Conservation (phyloP, 2,888 invertebrate genomes). For the Drosophila macrospina region DNA sequence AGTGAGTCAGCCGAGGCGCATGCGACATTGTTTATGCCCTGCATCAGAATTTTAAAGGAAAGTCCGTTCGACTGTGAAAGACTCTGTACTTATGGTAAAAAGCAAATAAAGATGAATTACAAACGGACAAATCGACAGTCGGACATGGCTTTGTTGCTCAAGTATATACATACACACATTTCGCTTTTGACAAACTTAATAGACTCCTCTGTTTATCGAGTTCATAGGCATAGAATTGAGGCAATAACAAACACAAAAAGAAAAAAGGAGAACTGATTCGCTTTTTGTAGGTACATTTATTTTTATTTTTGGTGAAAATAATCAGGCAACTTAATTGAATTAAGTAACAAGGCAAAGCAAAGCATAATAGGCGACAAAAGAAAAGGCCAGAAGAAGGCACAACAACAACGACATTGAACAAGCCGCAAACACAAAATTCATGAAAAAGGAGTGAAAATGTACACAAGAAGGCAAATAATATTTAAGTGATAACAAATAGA, state of each 20-base stretch:
- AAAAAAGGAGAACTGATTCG: background rate
- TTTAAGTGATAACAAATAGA: conserved; percentile 75
- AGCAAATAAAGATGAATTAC: too few relatives aligned
- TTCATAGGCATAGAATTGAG: too few relatives aligned
- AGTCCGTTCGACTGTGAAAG: too few relatives aligned
- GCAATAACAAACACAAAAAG: background rate
- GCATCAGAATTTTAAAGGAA: too few relatives aligned
- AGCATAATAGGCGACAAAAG: conserved; percentile 57
- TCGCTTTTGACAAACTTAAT: too few relatives aligned
- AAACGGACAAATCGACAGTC: too few relatives aligned
- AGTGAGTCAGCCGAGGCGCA: too few relatives aligned
- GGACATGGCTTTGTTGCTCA: too few relatives aligned
- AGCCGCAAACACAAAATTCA: conserved; percentile 37
- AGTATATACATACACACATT: too few relatives aligned
- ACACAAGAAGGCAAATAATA: conserved; percentile 69
- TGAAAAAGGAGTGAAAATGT: conserved; percentile 69
- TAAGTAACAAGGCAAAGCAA: conserved; percentile 46
- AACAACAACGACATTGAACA: conserved; percentile 27
- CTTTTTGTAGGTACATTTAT: conserved; percentile 19
- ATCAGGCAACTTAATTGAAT: conserved; percentile 76
- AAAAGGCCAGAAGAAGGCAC: conserved; percentile 39
- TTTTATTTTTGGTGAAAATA: conserved; percentile 62
- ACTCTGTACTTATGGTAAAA: too few relatives aligned
- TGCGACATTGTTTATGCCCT: too few relatives aligned
- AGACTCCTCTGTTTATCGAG: too few relatives aligned